These are phyloP conservation scores for Scolopax mira DNA, from an alignment of 2,113 vertebrate species.

Conservation along the genomic window DNA sequence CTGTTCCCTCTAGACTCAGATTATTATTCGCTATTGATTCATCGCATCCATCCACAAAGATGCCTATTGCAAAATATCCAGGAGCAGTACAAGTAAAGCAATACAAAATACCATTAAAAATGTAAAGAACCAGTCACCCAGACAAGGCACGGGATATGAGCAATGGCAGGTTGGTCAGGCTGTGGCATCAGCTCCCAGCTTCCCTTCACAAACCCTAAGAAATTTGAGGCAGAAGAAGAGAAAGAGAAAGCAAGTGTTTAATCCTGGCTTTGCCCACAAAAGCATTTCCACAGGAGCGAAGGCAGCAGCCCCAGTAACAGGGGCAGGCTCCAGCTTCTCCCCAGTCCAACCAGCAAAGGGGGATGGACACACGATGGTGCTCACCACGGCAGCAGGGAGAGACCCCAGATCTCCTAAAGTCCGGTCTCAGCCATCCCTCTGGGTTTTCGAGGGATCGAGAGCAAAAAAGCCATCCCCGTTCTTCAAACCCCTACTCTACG, in stretches of 20 bases:
- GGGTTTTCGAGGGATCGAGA: neutral
- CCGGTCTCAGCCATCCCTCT: neutral
- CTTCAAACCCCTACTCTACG: accelerated
- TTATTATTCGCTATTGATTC: constrained; percentile 66
- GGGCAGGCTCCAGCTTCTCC: neutral
- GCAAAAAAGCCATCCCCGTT: neutral
- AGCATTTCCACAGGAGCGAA: accelerated
- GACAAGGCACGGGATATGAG: neutral
- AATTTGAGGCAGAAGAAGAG: neutral
- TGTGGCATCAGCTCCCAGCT: neutral
- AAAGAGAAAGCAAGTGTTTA: neutral
- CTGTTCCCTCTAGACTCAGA: constrained; percentile 43
- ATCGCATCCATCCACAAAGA: constrained; percentile 59
- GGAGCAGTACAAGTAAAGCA: constrained; percentile 56
- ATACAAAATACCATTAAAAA: constrained; percentile 63
- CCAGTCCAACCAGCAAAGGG: neutral
- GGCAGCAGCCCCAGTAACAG: neutral
- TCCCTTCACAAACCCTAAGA: neutral
- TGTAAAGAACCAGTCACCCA: constrained; percentile 47
- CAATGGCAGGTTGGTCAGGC: neutral
- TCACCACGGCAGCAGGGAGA: neutral
- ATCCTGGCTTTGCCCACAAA: neutral
- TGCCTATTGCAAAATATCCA: constrained; percentile 37
- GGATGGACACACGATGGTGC: accelerated
- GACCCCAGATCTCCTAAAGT: neutral